A percentile compares a stretch with the other conserved stretches of the same genome.
These are phyloP conservation scores for Sebastes kiyomatsui DNA, from an alignment of 2,797 vertebrate genomes.

Conservation along the genomic window DNA sequence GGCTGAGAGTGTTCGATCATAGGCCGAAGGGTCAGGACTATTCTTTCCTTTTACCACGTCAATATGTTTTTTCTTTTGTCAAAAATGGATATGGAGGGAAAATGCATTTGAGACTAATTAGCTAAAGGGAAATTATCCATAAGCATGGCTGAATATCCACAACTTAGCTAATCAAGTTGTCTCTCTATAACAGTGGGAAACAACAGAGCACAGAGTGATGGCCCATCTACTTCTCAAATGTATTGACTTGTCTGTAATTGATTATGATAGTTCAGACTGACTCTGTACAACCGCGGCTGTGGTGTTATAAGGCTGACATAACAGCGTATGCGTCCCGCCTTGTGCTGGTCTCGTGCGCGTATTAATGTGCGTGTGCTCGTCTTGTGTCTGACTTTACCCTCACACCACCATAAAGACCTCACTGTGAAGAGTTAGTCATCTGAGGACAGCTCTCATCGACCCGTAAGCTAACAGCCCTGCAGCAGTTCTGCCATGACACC, in stretches of 20 bases:
- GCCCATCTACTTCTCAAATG: background rate
- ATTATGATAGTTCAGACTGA: conserved; percentile 6
- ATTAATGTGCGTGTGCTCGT: background rate
- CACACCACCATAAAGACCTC: conserved; percentile 23
- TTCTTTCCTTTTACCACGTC: background rate
- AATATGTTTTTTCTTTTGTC: background rate
- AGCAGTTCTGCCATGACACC: conserved; percentile 34
- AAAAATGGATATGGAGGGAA: background rate
- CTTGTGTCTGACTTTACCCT: conserved; percentile 11
- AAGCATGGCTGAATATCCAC: background rate
- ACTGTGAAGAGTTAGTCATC: conserved; percentile 33
- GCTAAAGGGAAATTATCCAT: background rate
- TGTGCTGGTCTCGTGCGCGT: conserved; percentile 7
- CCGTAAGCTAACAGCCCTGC: conserved; percentile 41
- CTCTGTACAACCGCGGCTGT: background rate
- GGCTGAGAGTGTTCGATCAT: conserved; percentile 1
- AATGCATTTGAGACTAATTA: background rate
- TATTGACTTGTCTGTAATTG: conserved; percentile 34
- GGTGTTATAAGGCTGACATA: background rate
- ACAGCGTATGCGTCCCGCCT: background rate
- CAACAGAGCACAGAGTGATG: background rate
- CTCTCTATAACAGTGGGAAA: background rate
- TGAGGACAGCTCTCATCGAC: conserved; percentile 52
- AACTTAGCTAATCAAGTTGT: conserved; percentile 2
- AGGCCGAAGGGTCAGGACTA: background rate